Conservation (phyloP, 2,888 invertebrate species). For the Baronia brevicornis region DNA sequence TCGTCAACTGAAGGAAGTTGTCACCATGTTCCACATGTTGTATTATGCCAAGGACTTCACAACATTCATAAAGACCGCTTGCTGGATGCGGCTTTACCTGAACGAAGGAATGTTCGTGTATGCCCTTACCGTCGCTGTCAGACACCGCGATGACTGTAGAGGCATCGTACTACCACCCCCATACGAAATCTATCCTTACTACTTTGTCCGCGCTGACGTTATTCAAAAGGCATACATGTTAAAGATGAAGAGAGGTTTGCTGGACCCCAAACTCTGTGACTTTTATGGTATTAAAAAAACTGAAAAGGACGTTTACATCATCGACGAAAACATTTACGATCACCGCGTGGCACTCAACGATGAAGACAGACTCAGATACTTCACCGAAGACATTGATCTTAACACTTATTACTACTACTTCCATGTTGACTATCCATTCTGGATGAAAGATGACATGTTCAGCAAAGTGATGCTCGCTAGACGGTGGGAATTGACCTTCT, state of each 20-base stretch:
- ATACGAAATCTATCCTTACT: conserved; percentile 79
- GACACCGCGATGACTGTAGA: conserved; percentile 68
- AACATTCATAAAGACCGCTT: conserved; percentile 65
- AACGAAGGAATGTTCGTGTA: conserved; percentile 77
- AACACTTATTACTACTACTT: conserved; percentile 78
- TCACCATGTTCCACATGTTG: conserved; percentile 69
- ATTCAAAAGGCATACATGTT: conserved; percentile 72
- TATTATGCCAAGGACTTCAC: conserved; percentile 71
- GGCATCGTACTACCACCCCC: conserved; percentile 72
- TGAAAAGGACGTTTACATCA: conserved; percentile 71
- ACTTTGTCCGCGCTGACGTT: conserved; percentile 80
- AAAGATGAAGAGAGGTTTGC: conserved; percentile 64
- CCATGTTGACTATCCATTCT: conserved; percentile 78
- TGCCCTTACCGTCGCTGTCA: conserved; percentile 67
- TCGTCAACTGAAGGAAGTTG: conserved; percentile 66
- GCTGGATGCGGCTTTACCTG: conserved; percentile 67
- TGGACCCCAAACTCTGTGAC: conserved; percentile 66
- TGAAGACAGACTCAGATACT: conserved; percentile 77
- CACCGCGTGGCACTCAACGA: conserved; percentile 65
- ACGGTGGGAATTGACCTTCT: conserved; percentile 74
- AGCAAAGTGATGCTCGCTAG: conserved; percentile 45
- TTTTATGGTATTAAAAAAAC: conserved; percentile 67
- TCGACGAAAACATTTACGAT: conserved; percentile 80
- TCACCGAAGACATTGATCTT: conserved; percentile 79
- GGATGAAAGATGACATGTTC: conserved; percentile 69